Percentiles rank a stretch among this genome's conserved stretches.
Evolutionary conservation across 1,140 invertebrate genomes (phyloP).

Genomic region (Cecropterus lyciades): DNA sequence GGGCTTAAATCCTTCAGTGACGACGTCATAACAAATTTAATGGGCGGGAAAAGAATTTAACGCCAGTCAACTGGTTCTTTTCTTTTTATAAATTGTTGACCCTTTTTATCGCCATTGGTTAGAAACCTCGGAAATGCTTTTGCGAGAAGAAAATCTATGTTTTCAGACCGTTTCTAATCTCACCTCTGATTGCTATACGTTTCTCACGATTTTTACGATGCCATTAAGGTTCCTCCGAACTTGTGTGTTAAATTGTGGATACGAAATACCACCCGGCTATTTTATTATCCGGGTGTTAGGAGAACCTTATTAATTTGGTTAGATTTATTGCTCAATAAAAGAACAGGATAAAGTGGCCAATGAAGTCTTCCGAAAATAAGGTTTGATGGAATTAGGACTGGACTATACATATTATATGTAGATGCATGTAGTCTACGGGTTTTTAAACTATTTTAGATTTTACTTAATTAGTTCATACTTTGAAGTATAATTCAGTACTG

Average conservation of each 20-base stretch:
- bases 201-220: constrained; percentile 67
- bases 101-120: constrained; percentile 51
- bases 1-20: constrained; percentile 46
- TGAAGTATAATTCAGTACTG: too few species aligned
- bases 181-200: constrained; percentile 65
- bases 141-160: constrained; percentile 37
- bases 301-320: constrained; percentile 29
- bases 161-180: constrained; percentile 61
- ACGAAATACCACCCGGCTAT: constrained; percentile 37
- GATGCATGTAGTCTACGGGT: too few species aligned
- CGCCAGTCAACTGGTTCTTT: constrained; percentile 36
- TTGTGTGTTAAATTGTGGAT: constrained; percentile 60
- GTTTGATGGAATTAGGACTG: neutral
- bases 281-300: constrained; percentile 15
- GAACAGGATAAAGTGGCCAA: neutral
- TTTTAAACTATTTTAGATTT: too few species aligned
- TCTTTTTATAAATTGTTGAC: constrained; percentile 58
- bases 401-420: neutral
- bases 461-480: too few species aligned
- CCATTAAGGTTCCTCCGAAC: constrained; percentile 48
- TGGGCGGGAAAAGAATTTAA: constrained; percentile 44
- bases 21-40: constrained; percentile 48
- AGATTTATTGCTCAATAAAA: constrained; percentile 25
- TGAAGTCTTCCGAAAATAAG: neutral
- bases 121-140: constrained; percentile 34